Base-by-base conservation (phyloP, 53 echinoderm and acorn worm genomes). In the Echinarachnius parma region DNA sequence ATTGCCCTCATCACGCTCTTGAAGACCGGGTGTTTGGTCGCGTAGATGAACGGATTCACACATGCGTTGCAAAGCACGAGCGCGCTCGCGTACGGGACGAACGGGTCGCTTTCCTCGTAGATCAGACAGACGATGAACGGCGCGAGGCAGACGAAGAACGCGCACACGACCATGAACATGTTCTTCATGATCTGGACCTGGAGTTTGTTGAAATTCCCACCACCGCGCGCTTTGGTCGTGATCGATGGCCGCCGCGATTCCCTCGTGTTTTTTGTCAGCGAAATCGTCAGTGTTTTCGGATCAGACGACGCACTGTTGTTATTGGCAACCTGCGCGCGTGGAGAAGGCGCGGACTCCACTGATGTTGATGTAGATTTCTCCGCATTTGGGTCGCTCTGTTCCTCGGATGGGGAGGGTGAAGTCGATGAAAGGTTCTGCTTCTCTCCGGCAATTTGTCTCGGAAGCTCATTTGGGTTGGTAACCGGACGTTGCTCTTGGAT, bases 11-110 rank as follows among this genome's bases (percentile, higher is more conserved):
- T 70, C 5, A 89, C 81, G 20, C 35, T 59, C 53, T 89, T 89
- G 45, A 84, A 89, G 46, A 85, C 69, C 28, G 81, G 84, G 57
- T 79, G 83, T 28, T 84, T 88, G 20, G 65, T 83, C 14, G 86
- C 91, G 65, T 90, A 90, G 25, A 91, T 92, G 14, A 92, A 3
- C 3, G 92, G 92, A 57, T 92, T 92, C 16, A 92, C 53, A n/a
- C 81, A 78, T 22, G 83, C 60, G 60, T 92, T 92, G 39, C 82
- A 76, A 3, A 87, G 65, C 10, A 92, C 54, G 22, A 92, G 42
- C 10, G 84, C 74, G 24, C 84, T 81, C 1, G 84, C 81, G 48
- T 84, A 92, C 0, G 87, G 87, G 3, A 84, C 57, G 44, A 66
- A 66, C 21, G 92, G 84, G 25, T 80, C 86, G 34, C 83, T 78